Conservation (phyloP, 2,113 vertebrate genomes). For the Perca schrenkii region DNA sequence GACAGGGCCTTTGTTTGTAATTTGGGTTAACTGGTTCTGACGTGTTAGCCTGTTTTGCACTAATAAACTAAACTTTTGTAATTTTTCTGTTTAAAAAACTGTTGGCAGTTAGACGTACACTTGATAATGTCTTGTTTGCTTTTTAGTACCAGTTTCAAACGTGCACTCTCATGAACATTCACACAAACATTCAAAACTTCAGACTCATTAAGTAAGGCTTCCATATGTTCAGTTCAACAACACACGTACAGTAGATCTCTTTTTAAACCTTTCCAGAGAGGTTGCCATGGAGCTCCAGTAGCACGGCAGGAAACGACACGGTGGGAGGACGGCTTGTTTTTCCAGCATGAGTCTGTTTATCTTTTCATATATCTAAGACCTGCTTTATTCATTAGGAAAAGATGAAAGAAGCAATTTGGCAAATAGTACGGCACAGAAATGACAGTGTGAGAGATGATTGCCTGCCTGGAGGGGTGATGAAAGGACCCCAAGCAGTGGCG, state of each 20-base stretch:
- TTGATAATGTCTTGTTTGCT: neutral
- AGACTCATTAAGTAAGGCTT: conserved; percentile 3
- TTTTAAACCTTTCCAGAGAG: conserved; percentile 27
- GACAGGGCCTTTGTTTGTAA: no score
- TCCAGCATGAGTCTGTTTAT: conserved; percentile 46
- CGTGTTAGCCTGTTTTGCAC: neutral
- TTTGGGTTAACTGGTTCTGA: no score
- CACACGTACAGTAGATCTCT: neutral
- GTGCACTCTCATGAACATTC: no score
- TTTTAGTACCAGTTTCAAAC: neutral
- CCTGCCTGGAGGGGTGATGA: conserved; percentile 5
- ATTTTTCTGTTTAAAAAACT: no score
- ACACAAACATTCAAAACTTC: neutral
- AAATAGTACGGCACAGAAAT: conserved; percentile 13
- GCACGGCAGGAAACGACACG: conserved; percentile 3
- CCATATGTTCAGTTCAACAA: neutral
- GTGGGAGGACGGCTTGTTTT: conserved; percentile 34
- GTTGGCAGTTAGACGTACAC: no score
- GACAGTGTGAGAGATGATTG: conserved; percentile 8
- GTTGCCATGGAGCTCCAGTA: conserved; percentile 50
- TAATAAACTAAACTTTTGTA: neutral
- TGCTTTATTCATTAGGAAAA: conserved; percentile 49
- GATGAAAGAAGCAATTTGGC: conserved; percentile 48
- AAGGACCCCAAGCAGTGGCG: neutral
- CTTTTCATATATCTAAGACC: conserved; percentile 31